A percentile compares a stretch with the other conserved stretches of the same genome.
Evolutionary conservation across 2,888 invertebrate species (phyloP).

Genomic region (Atethmia centrago): DNA sequence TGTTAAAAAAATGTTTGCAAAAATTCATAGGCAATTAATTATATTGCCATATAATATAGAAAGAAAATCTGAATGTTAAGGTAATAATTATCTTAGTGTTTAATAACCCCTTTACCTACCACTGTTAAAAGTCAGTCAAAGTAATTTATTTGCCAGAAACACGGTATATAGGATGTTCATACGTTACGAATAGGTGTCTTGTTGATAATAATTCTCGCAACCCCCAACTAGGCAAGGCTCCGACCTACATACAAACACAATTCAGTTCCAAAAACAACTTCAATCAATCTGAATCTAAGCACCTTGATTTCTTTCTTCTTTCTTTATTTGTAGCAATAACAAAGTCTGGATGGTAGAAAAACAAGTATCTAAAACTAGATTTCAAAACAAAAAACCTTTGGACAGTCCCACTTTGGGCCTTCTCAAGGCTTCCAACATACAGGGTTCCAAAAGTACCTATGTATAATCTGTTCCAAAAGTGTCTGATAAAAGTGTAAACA

Average conservation of each 20-base stretch:
- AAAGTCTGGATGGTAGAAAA: neutral
- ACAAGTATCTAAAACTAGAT: neutral
- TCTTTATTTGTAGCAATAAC: neutral
- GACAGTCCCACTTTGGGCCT: neutral
- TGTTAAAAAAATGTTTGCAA: too few relatives aligned
- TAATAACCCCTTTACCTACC: too few relatives aligned
- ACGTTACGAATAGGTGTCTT: too few relatives aligned
- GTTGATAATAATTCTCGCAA: neutral
- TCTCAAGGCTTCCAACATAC: neutral
- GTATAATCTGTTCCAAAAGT: neutral
- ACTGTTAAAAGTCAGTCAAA: too few relatives aligned
- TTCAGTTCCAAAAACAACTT: neutral
- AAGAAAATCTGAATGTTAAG: too few relatives aligned
- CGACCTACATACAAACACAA: constrained; percentile 6
- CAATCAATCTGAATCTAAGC: neutral
- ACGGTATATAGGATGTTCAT: too few relatives aligned
- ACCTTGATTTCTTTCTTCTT: neutral
- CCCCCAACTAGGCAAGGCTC: constrained; percentile 10
- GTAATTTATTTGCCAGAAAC: too few relatives aligned
- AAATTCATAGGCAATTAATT: too few relatives aligned
- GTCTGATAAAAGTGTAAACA: neutral
- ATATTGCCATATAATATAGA: too few relatives aligned
- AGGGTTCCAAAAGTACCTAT: neutral
- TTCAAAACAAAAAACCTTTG: neutral
- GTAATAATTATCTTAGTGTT: too few relatives aligned